These are phyloP conservation scores for Glossosoma conforme DNA, from an alignment of 1,140 invertebrate genomes.

Conservation along the genomic window DNA sequence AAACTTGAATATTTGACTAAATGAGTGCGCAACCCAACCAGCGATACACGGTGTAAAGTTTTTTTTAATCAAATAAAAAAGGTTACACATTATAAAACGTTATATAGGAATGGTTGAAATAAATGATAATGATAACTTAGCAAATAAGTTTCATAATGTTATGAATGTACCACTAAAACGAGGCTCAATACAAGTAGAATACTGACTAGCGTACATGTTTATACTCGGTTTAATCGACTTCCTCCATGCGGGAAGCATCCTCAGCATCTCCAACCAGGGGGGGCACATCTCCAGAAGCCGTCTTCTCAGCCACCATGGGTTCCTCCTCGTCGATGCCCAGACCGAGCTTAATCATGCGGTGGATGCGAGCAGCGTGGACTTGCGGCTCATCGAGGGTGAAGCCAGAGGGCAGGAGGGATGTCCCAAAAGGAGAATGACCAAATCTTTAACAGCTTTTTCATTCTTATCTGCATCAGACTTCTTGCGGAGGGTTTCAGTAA, in stretches of 20 bases:
- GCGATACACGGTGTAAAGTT: too few relatives aligned
- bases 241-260: conserved; percentile 96
- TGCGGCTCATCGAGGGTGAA: conserved; percentile 79
- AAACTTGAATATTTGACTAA: too few relatives aligned
- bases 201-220: conserved; percentile 21
- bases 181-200: conserved; percentile 25
- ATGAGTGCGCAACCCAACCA: too few relatives aligned
- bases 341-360: conserved; percentile 81
- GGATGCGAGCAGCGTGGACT: conserved; percentile 63
- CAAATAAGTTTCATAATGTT: too few relatives aligned
- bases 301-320: conserved; percentile 61
- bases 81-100: too few relatives aligned
- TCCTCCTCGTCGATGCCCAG: conserved; percentile 83
- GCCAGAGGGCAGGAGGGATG: conserved; percentile 75
- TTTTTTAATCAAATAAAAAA: too few relatives aligned
- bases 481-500: conserved; percentile 75
- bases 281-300: conserved; percentile 63
- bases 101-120: too few relatives aligned
- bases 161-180: conserved; percentile 29
- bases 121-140: too few relatives aligned
- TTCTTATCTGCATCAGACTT: conserved; percentile 87
- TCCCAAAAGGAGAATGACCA: conserved; percentile 86
- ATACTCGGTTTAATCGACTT: conserved; percentile 87
- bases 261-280: conserved; percentile 79
- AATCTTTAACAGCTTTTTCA: conserved; percentile 86